Percentiles rank a stretch among this genome's conserved stretches.
phyloP scores from a whole-genome alignment of 1,140 invertebrate species.

The Eriosoma lanigerum region DNA sequence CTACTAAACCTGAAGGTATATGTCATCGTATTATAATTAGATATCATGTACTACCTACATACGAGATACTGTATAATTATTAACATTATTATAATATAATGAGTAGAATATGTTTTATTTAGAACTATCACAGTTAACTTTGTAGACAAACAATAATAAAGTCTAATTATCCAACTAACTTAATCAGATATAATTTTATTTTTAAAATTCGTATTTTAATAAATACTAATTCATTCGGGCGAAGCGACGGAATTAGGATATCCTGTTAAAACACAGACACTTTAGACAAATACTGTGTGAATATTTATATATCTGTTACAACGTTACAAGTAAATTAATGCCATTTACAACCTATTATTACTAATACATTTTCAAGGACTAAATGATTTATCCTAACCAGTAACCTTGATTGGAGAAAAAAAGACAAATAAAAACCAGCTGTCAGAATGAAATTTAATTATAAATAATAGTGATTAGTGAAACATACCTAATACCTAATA shows the following conservation, averaged over 20 bases:
- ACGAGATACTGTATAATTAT: too few species aligned
- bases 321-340: background rate
- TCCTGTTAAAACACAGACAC: slow-evolving; percentile 22
- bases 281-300: slow-evolving; percentile 10
- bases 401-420: slow-evolving; percentile 34
- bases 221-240: background rate
- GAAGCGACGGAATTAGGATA: slow-evolving; percentile 47
- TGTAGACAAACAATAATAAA: too few species aligned
- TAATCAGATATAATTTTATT: too few species aligned
- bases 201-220: too few species aligned
- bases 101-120: too few species aligned
- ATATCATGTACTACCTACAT: background rate
- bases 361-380: slow-evolving; percentile 44
- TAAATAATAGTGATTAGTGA: background rate
- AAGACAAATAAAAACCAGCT: slow-evolving; percentile 3
- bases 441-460: background rate
- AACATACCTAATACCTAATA: background rate
- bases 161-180: too few species aligned
- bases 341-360: slow-evolving; percentile 19
- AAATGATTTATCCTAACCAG: slow-evolving; percentile 19
- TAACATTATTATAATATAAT: too few species aligned
- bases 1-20: slow-evolving; percentile 71
- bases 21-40: background rate
- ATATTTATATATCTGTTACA: background rate
- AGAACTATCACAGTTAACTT: too few species aligned